Conservation (phyloP, 2,113 vertebrate species). For the Gopherus evgoodei region DNA sequence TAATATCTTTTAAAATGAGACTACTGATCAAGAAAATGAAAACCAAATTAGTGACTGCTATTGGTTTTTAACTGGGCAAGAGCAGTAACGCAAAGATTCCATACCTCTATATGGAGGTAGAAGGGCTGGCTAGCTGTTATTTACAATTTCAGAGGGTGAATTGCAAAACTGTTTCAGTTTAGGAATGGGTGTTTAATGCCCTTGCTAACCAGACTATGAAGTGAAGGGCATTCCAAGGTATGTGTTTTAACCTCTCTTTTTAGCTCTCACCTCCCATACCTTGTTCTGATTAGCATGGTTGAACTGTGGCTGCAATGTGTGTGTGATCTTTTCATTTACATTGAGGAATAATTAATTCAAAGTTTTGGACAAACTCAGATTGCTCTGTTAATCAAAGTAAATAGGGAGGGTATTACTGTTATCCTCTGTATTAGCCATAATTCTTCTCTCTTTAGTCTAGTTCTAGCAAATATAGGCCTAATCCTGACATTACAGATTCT, state of each 20-base stretch:
- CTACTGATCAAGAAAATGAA: background rate
- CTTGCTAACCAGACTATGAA: background rate
- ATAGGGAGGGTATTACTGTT: rapidly evolving
- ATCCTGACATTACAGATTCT: background rate
- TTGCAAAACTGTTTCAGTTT: background rate
- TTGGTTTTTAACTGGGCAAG: background rate
- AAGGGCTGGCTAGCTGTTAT: background rate
- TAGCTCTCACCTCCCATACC: background rate
- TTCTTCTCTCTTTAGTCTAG: background rate
- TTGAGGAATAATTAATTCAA: background rate
- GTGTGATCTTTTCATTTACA: background rate
- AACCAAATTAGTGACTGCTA: background rate
- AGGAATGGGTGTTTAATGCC: background rate
- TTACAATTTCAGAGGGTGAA: background rate
- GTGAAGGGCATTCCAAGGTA: background rate
- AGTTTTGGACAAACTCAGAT: background rate
- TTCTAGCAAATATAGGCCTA: background rate
- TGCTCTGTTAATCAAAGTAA: background rate
- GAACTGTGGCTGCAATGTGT: background rate
- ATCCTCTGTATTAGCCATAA: rapidly evolving
- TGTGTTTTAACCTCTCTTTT: background rate
- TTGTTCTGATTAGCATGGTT: background rate
- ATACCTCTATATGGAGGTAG: rapidly evolving
- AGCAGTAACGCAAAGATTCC: background rate
- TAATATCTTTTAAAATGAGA: background rate